Base-by-base conservation (phyloP, 2,113 vertebrate species). In the Climacteris rufus region DNA sequence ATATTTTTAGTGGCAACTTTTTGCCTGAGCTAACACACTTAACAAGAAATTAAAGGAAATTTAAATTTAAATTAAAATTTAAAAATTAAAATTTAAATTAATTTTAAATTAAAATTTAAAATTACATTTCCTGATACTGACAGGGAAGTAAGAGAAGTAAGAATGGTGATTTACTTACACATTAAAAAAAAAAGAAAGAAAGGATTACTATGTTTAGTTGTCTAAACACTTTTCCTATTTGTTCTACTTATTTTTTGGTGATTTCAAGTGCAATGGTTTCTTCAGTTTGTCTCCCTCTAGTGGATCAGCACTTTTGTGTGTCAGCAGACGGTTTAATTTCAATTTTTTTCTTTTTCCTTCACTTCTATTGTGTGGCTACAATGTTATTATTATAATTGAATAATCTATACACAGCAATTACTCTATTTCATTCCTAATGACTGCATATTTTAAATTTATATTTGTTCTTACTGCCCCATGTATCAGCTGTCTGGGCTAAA, bases 231-330 rank as follows among this genome's bases (percentile, higher is more conserved):
- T 31, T 71, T 56, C n/a, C 11, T 39, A 13, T 56, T 87, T 79
- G n/a, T 82, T 79, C 39, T 31, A 25, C 31, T 68, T 71, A 3
- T 80, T 65, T 42, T 59, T 42, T 21, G 4, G 42, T 21, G 31
- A 64, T n/a, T 75, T 75, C 44, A 87, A 68, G 21, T 61, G 30
- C 52, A 83, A 77, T 9, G 39, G 23, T 54, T 87, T 84, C 39
- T 87, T 59, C 87, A 61, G 21, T 94, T 94, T 93, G 82, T 85
- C 82, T 83, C 70, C 92, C 49, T 87, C 82, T 90, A 70, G 65
- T 91, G 88, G 78, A 52, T 82, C 25, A 60, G 9, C 24, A 31
- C 22, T 83, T 72, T 33, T 27, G 44, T 11, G 27, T 72, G 15
- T 39, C 44, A 57, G 37, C 13, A 89, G 25, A 25, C 30, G n/a